phyloP scores from a whole-genome alignment of 2,888 invertebrate species.

The Actias luna region DNA sequence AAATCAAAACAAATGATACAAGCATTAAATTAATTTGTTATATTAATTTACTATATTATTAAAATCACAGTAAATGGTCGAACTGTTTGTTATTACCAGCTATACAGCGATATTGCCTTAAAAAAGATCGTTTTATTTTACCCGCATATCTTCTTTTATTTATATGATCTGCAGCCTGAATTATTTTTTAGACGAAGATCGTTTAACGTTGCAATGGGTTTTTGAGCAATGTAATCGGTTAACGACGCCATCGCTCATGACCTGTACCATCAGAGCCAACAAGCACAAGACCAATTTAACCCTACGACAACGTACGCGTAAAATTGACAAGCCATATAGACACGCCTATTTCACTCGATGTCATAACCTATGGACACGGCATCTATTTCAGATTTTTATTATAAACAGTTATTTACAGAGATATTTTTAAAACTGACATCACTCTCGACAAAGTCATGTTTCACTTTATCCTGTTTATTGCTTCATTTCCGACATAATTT shows the following conservation, averaged over 20 bases:
- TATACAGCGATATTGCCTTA: too few species aligned
- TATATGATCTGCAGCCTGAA: too few species aligned
- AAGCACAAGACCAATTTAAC: constrained; percentile 56
- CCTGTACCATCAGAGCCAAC: constrained; percentile 29
- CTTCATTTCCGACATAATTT: not conserved
- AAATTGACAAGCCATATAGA: constrained; percentile 49
- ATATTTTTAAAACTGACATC: not conserved
- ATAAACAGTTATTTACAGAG: not conserved
- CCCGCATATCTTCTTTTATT: too few species aligned
- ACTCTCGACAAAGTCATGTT: not conserved
- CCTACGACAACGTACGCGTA: constrained; percentile 52
- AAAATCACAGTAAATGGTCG: too few species aligned
- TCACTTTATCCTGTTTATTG: not conserved
- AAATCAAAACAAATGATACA: too few species aligned
- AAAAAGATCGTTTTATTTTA: too few species aligned
- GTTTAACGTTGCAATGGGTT: too few species aligned
- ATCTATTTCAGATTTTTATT: not conserved
- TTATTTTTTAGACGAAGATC: too few species aligned
- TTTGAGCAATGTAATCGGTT: not conserved
- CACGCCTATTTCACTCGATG: constrained; percentile 24
- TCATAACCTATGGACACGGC: constrained; percentile 29
- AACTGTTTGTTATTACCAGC: too few species aligned
- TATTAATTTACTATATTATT: too few species aligned
- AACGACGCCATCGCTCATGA: constrained; percentile 6
- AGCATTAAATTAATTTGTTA: too few species aligned